Evolutionary conservation across 2,888 invertebrate genomes (phyloP).

Genomic region (Trypoxylon attenuatum): DNA sequence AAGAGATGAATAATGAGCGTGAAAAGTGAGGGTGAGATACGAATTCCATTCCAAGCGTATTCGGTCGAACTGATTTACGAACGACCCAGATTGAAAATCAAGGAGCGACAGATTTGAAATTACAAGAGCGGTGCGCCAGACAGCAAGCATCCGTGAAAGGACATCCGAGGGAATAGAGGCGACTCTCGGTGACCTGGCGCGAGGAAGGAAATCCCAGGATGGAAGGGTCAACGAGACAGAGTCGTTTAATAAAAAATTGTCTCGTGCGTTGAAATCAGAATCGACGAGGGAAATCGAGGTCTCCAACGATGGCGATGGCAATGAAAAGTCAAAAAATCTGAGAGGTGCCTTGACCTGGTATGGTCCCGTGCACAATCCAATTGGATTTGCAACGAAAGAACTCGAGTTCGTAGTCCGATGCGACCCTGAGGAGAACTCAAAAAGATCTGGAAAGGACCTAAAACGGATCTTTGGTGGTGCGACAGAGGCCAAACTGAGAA

Average conservation of each 20-base stretch:
- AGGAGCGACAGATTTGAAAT: constrained; percentile 12
- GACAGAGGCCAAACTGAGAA: neutral
- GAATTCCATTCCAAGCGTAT: constrained; percentile 2
- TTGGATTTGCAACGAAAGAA: constrained; percentile 62
- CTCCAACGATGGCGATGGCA: constrained; percentile 38
- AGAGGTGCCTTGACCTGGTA: too few relatives aligned
- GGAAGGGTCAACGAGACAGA: neutral
- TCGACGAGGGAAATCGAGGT: too few relatives aligned
- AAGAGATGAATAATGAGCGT: neutral
- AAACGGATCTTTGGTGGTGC: constrained; percentile 14
- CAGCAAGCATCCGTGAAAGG: neutral
- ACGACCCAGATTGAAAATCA: constrained; percentile 16
- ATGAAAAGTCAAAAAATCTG: constrained; percentile 58
- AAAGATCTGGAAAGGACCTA: constrained; percentile 25
- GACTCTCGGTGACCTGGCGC: too few relatives aligned
- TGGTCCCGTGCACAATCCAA: constrained; percentile 46
- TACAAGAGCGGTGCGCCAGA: neutral
- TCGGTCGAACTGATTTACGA: neutral
- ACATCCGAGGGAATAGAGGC: neutral
- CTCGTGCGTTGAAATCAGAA: neutral
- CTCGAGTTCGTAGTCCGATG: constrained; percentile 27
- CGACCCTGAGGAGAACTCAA: constrained; percentile 40
- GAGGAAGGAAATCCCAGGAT: neutral
- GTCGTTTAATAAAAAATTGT: neutral
- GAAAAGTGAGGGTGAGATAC: neutral